Evolutionary conservation across 2,113 vertebrate genomes (phyloP).

Genomic region (Probosciger aterrimus): DNA sequence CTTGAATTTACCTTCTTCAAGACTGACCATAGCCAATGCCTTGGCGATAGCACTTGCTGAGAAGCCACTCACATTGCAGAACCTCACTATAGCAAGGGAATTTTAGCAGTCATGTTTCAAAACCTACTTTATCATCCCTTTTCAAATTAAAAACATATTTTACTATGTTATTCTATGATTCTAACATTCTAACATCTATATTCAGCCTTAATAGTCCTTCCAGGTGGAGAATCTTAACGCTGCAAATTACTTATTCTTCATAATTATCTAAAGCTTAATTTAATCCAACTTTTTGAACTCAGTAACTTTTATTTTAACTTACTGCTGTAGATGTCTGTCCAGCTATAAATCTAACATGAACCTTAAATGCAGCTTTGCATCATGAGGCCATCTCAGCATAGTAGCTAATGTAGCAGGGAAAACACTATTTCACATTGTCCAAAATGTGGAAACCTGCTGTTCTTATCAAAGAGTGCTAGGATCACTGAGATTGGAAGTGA

Average conservation of each 20-base stretch:
- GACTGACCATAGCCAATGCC: not conserved
- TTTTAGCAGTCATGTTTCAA: not conserved
- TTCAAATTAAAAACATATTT: not conserved
- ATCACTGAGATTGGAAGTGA: not conserved
- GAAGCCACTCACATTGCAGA: not conserved
- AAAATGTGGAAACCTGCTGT: not conserved
- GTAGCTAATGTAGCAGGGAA: not conserved
- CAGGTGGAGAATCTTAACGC: not conserved
- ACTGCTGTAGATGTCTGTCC: not conserved
- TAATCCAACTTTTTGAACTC: not conserved
- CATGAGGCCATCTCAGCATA: not conserved
- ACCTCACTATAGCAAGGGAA: not conserved
- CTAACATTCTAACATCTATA: not conserved
- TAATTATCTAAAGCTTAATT: not conserved
- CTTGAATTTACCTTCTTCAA: not conserved
- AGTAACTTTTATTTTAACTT: not conserved
- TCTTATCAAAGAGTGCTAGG: not conserved
- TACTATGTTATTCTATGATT: not conserved
- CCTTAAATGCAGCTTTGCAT: not conserved
- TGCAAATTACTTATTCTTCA: not conserved
- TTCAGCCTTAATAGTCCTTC: not conserved
- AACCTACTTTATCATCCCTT: not conserved
- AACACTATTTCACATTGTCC: not conserved
- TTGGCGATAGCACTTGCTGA: not conserved
- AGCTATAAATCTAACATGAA: not conserved